phyloP scores from a whole-genome alignment of 2,797 vertebrate species.

The Martes flavigula region DNA sequence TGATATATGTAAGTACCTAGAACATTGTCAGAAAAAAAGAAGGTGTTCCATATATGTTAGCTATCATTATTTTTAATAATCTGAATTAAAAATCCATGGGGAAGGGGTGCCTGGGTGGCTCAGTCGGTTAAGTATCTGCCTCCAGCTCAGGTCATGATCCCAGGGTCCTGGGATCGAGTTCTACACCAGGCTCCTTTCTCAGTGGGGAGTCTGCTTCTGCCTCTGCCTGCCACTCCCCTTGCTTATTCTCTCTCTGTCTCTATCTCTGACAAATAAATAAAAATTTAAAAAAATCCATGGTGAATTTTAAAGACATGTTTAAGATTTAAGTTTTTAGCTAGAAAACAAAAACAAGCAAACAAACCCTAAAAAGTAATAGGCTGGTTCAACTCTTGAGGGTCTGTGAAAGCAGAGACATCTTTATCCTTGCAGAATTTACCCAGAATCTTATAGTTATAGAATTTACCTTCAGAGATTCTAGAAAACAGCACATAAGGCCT shows the following conservation, averaged over 20 bases:
- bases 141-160: not conserved
- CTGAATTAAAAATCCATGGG: not conserved
- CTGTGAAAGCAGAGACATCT: not conserved
- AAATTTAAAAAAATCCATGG: not conserved
- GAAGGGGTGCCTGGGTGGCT: not conserved
- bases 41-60: not conserved
- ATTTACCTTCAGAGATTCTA: slow-evolving; percentile 7
- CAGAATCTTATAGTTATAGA: not conserved
- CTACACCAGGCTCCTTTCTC: not conserved
- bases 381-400: not conserved
- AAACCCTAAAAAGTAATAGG: not conserved
- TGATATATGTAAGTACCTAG: not conserved
- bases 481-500: not conserved
- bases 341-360: not conserved
- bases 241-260: not conserved
- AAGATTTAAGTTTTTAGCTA: not conserved
- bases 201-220: not conserved
- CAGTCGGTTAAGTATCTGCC: not conserved
- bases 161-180: not conserved
- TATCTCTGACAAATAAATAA: not conserved
- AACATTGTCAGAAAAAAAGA: not conserved
- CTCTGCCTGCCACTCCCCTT: not conserved
- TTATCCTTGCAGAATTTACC: not conserved
- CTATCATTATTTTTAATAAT: not conserved
- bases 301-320: not conserved